These are phyloP conservation scores for Clanis bilineata DNA, from an alignment of 2,888 invertebrate species.

Conservation along the genomic window DNA sequence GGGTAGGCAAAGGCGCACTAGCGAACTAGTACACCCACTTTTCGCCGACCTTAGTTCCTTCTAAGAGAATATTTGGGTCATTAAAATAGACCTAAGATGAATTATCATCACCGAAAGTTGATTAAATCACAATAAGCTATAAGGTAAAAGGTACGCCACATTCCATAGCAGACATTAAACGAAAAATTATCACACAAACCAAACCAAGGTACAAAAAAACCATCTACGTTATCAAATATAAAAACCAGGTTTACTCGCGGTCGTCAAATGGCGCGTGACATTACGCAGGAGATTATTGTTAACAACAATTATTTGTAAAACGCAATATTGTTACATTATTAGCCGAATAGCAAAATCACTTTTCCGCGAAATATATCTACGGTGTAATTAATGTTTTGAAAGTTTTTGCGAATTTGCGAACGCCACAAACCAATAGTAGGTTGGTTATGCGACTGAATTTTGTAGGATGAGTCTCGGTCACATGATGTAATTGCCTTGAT, in stretches of 20 bases:
- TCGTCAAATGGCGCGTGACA: background rate
- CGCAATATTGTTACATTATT: slow-evolving; percentile 4
- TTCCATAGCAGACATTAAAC: background rate
- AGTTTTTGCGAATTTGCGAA: background rate
- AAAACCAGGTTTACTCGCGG: background rate
- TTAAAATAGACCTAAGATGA: too few species aligned
- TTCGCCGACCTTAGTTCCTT: too few species aligned
- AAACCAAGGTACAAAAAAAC: background rate
- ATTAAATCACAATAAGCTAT: too few species aligned
- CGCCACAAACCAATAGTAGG: background rate
- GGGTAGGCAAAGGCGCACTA: too few species aligned
- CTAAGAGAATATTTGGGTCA: too few species aligned
- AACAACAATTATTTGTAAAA: background rate
- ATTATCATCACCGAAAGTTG: too few species aligned
- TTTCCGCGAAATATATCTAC: background rate
- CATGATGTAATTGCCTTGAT: background rate
- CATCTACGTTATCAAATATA: background rate
- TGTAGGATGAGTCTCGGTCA: background rate
- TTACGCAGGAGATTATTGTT: background rate
- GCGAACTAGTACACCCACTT: too few species aligned
- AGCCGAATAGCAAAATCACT: background rate
- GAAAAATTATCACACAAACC: background rate
- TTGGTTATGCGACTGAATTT: background rate
- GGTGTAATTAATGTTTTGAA: background rate
- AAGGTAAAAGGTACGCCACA: background rate